Percentiles rank a stretch among this genome's conserved stretches.
These are phyloP conservation scores for Euschistus heros DNA, from an alignment of 1,140 invertebrate genomes.

Conservation along the genomic window DNA sequence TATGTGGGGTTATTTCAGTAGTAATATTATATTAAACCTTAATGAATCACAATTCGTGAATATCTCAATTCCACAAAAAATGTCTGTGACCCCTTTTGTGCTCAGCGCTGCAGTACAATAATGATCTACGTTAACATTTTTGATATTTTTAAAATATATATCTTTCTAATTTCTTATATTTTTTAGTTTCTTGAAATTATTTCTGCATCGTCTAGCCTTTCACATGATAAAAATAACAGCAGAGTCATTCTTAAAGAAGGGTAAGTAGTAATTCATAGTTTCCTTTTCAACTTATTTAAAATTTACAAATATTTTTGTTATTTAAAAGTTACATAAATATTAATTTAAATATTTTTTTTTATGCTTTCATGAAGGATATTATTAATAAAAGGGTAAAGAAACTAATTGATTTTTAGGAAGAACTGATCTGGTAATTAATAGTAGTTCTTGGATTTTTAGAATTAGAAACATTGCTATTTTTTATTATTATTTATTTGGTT, in stretches of 20 bases:
- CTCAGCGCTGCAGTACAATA: no score
- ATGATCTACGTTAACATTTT: no score
- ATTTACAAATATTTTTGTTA: slow-evolving; percentile 7
- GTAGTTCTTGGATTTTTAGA: not conserved
- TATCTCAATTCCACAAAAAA: no score
- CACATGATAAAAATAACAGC: slow-evolving; percentile 36
- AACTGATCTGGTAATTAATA: not conserved
- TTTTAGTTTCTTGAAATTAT: slow-evolving; percentile 78
- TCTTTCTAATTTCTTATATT: slow-evolving; percentile 29
- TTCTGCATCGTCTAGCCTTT: slow-evolving; percentile 53
- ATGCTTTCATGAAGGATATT: slow-evolving; percentile 14
- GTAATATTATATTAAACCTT: no score
- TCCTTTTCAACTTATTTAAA: not conserved
- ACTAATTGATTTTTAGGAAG: not conserved
- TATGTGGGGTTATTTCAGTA: no score
- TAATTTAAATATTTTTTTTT: not conserved
- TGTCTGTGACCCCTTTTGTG: no score
- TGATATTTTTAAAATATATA: no score
- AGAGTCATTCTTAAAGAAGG: slow-evolving; percentile 85
- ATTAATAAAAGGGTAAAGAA: not conserved
- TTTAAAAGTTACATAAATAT: not conserved
- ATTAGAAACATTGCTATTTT: not conserved
- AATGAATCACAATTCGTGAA: no score
- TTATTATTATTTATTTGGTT: not conserved
- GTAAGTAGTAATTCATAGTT: slow-evolving; percentile 43